These are phyloP conservation scores for Chelonus insularis DNA, from an alignment of 1,140 invertebrate genomes.

Conservation along the genomic window DNA sequence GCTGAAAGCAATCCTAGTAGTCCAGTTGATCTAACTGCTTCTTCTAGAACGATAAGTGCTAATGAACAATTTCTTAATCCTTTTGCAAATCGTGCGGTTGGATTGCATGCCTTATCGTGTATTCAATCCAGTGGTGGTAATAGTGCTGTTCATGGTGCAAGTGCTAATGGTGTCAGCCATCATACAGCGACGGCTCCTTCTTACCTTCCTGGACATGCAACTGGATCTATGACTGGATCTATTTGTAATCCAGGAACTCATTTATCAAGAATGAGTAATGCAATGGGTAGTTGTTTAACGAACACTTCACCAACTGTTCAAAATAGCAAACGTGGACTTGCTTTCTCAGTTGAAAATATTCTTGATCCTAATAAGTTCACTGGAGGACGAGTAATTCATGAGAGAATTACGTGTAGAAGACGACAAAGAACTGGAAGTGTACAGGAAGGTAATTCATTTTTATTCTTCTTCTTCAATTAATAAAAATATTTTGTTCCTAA, in stretches of 20 bases:
- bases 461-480: background rate
- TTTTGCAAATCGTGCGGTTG: conserved; percentile 36
- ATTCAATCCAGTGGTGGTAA: conserved; percentile 36
- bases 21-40: conserved; percentile 55
- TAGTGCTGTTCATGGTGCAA: conserved; percentile 21
- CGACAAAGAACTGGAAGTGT: conserved; percentile 56
- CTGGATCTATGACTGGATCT: conserved; percentile 43
- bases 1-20: conserved; percentile 53
- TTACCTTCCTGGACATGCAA: conserved; percentile 38
- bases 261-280: conserved; percentile 21
- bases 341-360: conserved; percentile 91
- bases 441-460: conserved; percentile 57
- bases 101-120: conserved; percentile 45
- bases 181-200: conserved; percentile 16
- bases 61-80: conserved; percentile 46
- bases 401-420: conserved; percentile 45
- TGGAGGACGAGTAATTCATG: conserved; percentile 59
- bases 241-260: conserved; percentile 39
- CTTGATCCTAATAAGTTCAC: conserved; percentile 89
- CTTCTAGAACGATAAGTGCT: conserved; percentile 41
- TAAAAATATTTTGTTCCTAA: too few relatives aligned
- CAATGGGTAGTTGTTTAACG: conserved; percentile 40
- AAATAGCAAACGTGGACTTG: conserved; percentile 61
- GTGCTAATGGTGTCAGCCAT: conserved; percentile 32
- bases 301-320: conserved; percentile 44